Conservation (phyloP, 2,888 invertebrate genomes). For the Tineola bisselliella region DNA sequence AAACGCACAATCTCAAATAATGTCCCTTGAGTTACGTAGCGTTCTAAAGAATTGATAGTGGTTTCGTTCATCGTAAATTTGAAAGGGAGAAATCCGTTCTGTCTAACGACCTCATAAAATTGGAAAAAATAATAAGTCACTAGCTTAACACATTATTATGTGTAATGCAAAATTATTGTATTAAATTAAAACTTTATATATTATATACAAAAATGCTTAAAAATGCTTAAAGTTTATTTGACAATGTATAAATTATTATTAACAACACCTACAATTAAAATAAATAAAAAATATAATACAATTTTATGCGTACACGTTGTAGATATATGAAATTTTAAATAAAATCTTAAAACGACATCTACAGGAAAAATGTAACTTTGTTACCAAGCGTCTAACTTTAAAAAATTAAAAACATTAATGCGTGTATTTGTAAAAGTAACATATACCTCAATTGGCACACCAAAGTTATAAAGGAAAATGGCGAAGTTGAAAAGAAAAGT, state of each 20-base stretch:
- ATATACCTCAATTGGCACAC: not conserved
- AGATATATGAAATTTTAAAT: too few species aligned
- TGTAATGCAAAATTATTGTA: too few species aligned
- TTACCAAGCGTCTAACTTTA: too few species aligned
- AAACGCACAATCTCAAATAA: constrained; percentile 24
- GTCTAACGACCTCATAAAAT: constrained; percentile 41
- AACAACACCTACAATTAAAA: too few species aligned
- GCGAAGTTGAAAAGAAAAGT: constrained; percentile 12
- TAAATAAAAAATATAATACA: too few species aligned
- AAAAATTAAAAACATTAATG: not conserved
- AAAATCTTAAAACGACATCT: too few species aligned
- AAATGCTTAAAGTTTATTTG: too few species aligned
- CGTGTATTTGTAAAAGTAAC: not conserved
- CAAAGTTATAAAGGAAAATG: constrained; percentile 2
- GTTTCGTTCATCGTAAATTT: constrained; percentile 30
- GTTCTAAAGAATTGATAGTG: constrained; percentile 33
- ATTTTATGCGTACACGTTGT: too few species aligned
- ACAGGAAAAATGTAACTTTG: too few species aligned
- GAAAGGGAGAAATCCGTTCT: constrained; percentile 26
- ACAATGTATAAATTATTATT: too few species aligned
- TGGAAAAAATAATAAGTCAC: constrained; percentile 39
- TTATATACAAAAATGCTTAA: too few species aligned
- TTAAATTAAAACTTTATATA: too few species aligned
- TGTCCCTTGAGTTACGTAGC: constrained; percentile 20
- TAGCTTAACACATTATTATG: constrained; percentile 14